These are phyloP conservation scores for Chionoecetes opilio DNA, from an alignment of 1,140 invertebrate species.

Conservation along the genomic window DNA sequence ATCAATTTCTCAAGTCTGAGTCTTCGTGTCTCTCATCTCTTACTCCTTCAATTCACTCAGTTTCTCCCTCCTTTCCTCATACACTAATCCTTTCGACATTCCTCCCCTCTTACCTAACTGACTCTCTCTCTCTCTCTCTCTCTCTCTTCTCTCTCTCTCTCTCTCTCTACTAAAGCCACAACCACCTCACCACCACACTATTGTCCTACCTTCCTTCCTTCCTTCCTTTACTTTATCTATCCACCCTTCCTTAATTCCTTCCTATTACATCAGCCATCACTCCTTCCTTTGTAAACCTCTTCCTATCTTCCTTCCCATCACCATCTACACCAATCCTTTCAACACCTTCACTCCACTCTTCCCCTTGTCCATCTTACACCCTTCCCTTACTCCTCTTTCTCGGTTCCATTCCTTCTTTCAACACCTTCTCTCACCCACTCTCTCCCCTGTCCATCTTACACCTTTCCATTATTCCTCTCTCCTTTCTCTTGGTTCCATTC, in stretches of 20 bases:
- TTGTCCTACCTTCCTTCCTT: no score
- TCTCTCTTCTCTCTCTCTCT: background rate
- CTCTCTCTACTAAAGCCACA: no score
- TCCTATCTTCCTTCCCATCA: background rate
- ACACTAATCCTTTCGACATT: background rate
- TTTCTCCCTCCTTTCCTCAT: background rate
- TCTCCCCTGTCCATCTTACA: background rate
- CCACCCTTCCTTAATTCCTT: no score
- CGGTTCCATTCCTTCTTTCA: no score
- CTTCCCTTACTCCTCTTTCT: background rate
- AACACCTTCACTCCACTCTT: no score
- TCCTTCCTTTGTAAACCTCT: background rate
- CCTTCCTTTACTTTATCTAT: no score
- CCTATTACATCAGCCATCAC: no score
- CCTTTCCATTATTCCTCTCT: no score
- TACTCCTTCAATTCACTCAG: background rate
- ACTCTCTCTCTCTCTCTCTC: background rate
- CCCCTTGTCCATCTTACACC: no score
- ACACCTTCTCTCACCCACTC: background rate
- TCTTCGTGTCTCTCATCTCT: background rate
- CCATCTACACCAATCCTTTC: background rate
- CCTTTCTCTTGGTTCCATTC: background rate
- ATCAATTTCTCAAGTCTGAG: no score
- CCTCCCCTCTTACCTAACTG: background rate
- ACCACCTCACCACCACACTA: no score